A percentile compares a stretch with the other conserved stretches of the same genome.
Conservation (phyloP, 2,888 invertebrate species). For the Drosophila putrida region DNA sequence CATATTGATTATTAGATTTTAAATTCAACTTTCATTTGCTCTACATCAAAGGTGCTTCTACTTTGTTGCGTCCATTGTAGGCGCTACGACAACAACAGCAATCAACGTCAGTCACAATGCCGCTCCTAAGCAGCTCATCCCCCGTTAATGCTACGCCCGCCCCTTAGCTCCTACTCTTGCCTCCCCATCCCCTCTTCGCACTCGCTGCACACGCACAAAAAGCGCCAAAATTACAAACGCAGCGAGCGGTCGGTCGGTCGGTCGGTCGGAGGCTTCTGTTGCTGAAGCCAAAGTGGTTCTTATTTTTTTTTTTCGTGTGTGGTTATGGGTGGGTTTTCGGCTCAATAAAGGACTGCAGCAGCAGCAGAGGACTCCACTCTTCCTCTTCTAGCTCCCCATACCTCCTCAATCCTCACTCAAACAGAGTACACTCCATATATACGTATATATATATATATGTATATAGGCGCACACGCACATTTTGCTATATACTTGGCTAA, state of each 20-base stretch:
- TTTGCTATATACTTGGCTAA: slow-evolving; percentile 53
- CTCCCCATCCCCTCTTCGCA: slow-evolving; percentile 3
- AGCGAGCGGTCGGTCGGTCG: slow-evolving; percentile 70
- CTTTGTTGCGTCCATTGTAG: background rate
- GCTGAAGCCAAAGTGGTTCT: slow-evolving; percentile 48
- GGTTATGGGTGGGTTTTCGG: slow-evolving; percentile 29
- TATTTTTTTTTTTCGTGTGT: no score
- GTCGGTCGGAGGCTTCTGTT: slow-evolving; percentile 46
- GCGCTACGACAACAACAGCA: slow-evolving; percentile 41
- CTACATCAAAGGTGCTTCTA: background rate
- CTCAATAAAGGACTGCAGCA: slow-evolving; percentile 77
- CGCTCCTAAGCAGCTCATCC: slow-evolving; percentile 47
- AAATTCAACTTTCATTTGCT: no score
- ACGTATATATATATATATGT: slow-evolving; percentile 12
- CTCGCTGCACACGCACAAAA: slow-evolving; percentile 75
- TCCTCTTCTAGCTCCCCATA: background rate
- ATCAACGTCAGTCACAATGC: slow-evolving; percentile 71
- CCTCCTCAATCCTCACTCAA: background rate
- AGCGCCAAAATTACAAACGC: slow-evolving; percentile 81
- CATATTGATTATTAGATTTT: no score
- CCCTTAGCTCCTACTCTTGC: slow-evolving; percentile 6
- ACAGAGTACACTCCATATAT: slow-evolving; percentile 32
- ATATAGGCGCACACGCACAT: slow-evolving; percentile 74
- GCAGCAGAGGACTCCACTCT: slow-evolving; percentile 26
- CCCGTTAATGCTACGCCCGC: slow-evolving; percentile 4